Evolutionary conservation across 2,113 vertebrate genomes (phyloP), one percentile per base, ranked within the genome.

Genomic region (Nanorana parkeri): DNA sequence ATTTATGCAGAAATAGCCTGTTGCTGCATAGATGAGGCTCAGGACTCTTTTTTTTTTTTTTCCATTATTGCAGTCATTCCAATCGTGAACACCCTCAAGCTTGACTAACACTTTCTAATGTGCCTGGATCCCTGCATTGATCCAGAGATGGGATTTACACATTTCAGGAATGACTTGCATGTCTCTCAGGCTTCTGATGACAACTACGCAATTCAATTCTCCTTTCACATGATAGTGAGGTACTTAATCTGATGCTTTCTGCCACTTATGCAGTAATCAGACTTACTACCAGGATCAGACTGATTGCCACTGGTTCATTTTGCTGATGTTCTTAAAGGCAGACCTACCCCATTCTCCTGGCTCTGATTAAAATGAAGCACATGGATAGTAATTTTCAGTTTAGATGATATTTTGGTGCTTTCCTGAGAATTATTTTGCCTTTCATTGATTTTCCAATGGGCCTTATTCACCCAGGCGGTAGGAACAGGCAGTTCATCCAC

Each of bases 51-150:
- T 72, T 23, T n/a, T 1, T 17, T 23, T 72, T 47, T 47, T 67
- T 63, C 24, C 36, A 56, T 66, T 56, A 13, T 55, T 58, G 10
- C 24, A 56, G n/a, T 23, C 8, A 52, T 68, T 19, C 65, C 54
- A 68, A 21, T 7, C 41, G 17, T 68, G 15, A 23, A 19, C 26
- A 20, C 19, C 26, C 15, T 52, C n/a, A 67, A 81, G 69, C 69
- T 74, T 66, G 74, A 66, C 61, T 21, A 56, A 74, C 8, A 19
- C 26, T 20, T 64, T 21, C 41, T 81, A 65, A 81, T 74, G 52
- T 47, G n/a, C 23, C 28, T 21, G n/a, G 8, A 51, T 58, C 75
- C 26, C 20, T 66, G 26, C 51, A 56, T 63, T 54, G 23, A 15
- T 51, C 17, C 54, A 26, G 8, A 24, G 47, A 24, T 47, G 73